Percentiles rank a stretch among this genome's conserved stretches.
These are phyloP conservation scores for Chloroclysta siterata DNA, from an alignment of 2,888 invertebrate genomes.

Conservation along the genomic window DNA sequence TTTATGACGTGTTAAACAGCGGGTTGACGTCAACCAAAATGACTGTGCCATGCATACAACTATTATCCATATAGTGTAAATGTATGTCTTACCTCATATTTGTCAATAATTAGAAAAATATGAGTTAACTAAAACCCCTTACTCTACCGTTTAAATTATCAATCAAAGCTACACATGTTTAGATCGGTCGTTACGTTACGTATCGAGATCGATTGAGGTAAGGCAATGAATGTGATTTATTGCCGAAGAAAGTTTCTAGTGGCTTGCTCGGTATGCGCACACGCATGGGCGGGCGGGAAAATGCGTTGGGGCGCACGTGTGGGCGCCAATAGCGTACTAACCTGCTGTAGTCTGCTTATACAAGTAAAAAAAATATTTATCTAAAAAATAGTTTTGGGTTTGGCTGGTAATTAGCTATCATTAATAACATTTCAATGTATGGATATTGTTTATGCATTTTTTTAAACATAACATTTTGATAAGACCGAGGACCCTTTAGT, in stretches of 20 bases:
- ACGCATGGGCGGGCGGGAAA: conserved; percentile 38
- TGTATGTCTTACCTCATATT: conserved; percentile 16
- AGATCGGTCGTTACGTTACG: conserved; percentile 36
- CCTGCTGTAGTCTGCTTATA: conserved; percentile 42
- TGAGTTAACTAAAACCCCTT: not conserved
- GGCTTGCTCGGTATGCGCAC: conserved; percentile 37
- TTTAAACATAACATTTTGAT: conserved; percentile 10
- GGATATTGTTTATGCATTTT: not conserved
- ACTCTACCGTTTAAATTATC: conserved; percentile 11
- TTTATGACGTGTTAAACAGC: conserved; percentile 61
- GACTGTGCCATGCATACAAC: conserved; percentile 20
- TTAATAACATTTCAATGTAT: too few species aligned
- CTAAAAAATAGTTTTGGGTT: too few species aligned
- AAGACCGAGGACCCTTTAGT: not conserved
- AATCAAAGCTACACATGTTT: conserved; percentile 34
- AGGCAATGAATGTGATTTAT: conserved; percentile 42
- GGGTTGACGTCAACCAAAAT: conserved; percentile 46
- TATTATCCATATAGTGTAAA: conserved; percentile 1
- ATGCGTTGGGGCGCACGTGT: conserved; percentile 41
- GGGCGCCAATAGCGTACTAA: conserved; percentile 43
- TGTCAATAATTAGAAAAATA: conserved; percentile 15
- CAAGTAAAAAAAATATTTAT: conserved; percentile 9
- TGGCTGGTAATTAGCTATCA: too few species aligned
- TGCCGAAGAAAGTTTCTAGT: conserved; percentile 40
- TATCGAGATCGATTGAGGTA: conserved; percentile 39